Evolutionary conservation across 2,888 invertebrate species (phyloP).

Genomic region (Calameuta idolon): DNA sequence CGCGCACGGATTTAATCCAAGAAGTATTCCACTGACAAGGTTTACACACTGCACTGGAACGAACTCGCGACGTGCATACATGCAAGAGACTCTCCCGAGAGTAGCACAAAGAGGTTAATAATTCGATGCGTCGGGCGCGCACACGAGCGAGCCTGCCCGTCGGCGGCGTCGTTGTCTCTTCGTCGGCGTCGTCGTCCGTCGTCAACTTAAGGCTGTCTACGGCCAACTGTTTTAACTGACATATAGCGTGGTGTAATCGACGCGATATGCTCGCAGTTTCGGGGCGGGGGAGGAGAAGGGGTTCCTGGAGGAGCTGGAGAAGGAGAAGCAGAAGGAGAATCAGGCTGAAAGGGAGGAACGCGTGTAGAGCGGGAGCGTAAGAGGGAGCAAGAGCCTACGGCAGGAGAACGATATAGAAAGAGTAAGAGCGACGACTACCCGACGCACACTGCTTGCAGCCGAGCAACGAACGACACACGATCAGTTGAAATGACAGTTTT

Average conservation of each 20-base stretch:
- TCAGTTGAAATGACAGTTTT: constrained; percentile 16
- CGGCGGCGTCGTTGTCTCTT: not conserved
- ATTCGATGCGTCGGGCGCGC: not conserved
- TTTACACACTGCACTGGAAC: not conserved
- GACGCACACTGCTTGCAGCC: not conserved
- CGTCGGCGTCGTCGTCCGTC: constrained; percentile 11
- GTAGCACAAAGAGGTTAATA: not conserved
- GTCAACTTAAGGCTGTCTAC: constrained; percentile 21
- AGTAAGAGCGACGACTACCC: not conserved
- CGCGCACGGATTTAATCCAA: not conserved
- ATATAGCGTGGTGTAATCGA: constrained; percentile 42
- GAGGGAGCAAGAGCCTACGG: constrained; percentile 11
- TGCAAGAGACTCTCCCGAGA: not conserved
- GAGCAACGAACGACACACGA: constrained; percentile 24
- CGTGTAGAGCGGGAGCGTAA: constrained; percentile 15
- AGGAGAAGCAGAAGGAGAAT: constrained; percentile 22
- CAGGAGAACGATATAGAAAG: constrained; percentile 19
- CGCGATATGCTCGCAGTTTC: constrained; percentile 46
- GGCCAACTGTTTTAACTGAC: constrained; percentile 25
- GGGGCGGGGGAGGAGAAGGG: constrained; percentile 33
- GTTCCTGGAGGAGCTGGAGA: constrained; percentile 15
- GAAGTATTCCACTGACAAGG: not conserved
- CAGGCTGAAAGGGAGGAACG: constrained; percentile 13
- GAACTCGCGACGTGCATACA: not conserved
- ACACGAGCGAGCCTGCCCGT: not conserved